Percentiles rank a stretch among this genome's conserved stretches.
Evolutionary conservation across 2,797 vertebrate genomes (phyloP).

Genomic region (Chromobotia macracanthus): DNA sequence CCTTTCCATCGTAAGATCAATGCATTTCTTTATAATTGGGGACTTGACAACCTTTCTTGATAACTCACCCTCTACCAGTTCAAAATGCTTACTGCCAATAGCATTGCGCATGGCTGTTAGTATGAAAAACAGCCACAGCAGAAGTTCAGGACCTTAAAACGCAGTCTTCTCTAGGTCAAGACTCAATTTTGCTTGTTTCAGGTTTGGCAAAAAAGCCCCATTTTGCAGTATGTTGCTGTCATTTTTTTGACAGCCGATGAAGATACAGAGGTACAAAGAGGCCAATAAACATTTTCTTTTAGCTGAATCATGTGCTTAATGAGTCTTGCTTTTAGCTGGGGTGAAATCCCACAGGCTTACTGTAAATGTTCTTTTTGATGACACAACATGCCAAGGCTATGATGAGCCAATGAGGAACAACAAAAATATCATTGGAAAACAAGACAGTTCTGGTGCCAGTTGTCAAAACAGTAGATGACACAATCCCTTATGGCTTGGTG

Average conservation of each 20-base stretch:
- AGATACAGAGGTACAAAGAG: constrained; percentile 2
- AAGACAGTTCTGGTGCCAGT: constrained; percentile 54
- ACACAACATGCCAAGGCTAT: constrained; percentile 41
- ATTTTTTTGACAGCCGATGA: constrained; percentile 61
- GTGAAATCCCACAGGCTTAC: constrained; percentile 66
- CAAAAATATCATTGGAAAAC: constrained; percentile 55
- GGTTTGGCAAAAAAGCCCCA: constrained; percentile 20
- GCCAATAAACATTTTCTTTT: constrained; percentile 11
- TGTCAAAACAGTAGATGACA: constrained; percentile 61
- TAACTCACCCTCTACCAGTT: constrained; percentile 39
- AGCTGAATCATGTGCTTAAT: constrained; percentile 29
- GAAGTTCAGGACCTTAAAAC: constrained; percentile 63
- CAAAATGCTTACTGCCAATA: constrained; percentile 64
- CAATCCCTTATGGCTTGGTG: constrained; percentile 67
- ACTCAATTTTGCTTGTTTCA: constrained; percentile 56
- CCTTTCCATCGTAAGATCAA: constrained; percentile 9
- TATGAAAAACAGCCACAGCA: constrained; percentile 60
- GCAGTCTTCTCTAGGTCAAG: constrained; percentile 58
- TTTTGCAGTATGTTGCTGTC: constrained; percentile 53
- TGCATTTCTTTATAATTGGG: constrained; percentile 23
- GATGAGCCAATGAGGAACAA: constrained; percentile 21
- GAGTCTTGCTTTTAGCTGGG: constrained; percentile 41
- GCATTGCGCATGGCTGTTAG: constrained; percentile 67
- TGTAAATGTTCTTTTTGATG: constrained; percentile 66
- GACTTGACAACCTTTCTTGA: constrained; percentile 29